Percentiles rank a stretch among this genome's conserved stretches.
phyloP scores from a whole-genome alignment of 2,888 invertebrate genomes.

The Venusia cambrica region DNA sequence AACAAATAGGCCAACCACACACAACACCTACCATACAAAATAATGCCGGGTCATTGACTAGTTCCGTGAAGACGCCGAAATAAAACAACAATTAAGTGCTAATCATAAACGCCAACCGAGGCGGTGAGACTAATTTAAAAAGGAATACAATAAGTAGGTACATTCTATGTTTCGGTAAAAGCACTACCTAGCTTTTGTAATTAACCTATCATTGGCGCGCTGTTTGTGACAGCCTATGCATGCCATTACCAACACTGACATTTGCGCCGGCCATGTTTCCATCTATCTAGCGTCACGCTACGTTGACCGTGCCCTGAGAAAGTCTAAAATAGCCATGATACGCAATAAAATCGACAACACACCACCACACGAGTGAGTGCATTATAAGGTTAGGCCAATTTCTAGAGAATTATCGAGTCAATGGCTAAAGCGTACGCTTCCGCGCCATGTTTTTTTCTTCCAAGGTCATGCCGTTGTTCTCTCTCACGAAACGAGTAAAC shows the following conservation, averaged over 20 bases:
- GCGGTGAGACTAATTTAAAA: constrained; percentile 32
- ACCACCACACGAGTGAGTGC: constrained; percentile 30
- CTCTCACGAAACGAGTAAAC: constrained; percentile 78
- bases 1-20: constrained; percentile 33
- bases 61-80: constrained; percentile 47
- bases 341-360: constrained; percentile 56
- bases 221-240: constrained; percentile 53
- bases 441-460: constrained; percentile 78
- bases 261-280: constrained; percentile 77
- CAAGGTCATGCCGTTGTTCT: constrained; percentile 75
- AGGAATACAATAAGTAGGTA: constrained; percentile 18
- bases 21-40: constrained; percentile 68
- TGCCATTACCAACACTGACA: constrained; percentile 55
- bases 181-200: too few species aligned
- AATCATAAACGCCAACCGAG: too few species aligned
- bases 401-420: constrained; percentile 43
- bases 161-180: too few species aligned
- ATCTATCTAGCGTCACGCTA: constrained; percentile 72
- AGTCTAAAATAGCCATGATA: constrained; percentile 61
- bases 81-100: constrained; percentile 42
- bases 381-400: constrained; percentile 32
- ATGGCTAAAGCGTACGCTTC: constrained; percentile 63
- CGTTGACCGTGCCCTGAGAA: constrained; percentile 61
- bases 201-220: constrained; percentile 46
- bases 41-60: constrained; percentile 76